Base-by-base conservation (phyloP, 2,797 vertebrate genomes). In the Gymnothorax reevesii region DNA sequence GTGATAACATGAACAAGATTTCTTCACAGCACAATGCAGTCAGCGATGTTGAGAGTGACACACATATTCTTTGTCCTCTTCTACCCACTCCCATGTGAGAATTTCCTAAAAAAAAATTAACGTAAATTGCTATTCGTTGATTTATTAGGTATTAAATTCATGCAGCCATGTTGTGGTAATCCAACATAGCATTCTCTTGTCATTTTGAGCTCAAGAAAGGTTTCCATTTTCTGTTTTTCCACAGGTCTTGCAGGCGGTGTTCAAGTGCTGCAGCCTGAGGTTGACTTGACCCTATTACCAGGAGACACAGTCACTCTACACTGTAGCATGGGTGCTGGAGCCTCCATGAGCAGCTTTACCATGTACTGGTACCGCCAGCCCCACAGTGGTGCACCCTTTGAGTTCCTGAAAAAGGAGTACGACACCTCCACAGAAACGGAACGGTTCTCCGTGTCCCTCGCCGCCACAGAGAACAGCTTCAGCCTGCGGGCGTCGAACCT, bases 291-390 rank as follows among this genome's bases (percentile, higher is more conserved):
- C 13, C 87, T 83, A 5, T 0, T 12, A 15, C n/a, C 80, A 9
- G 89, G 83, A 42, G 17, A 52, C 12, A 52, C n/a, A 0, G 25
- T 88, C 25, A 84, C 3, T 0, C 75, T 95, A 15, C 49, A 87
- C 75, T 96, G 94, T 87, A 90, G 80, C 57, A 3, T 95, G 88
- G 90, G 89, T 27, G 0, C 62, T 2, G 92, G 88, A 27, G 8
- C 73, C 8, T 88, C 86, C 85, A 95, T 95, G 92, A 0, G 8
- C 71, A 91, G 92, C 90, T 82, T 89, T 9, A 93, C 88, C 52
- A 95, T 95, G 95, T 0, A 4, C 6, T 95, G 95, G 95, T 95
- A 94, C 89, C 69, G 86, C 54, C 94, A 95, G 82, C 85, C 20
- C 0, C 83, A 66, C 86, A 0, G 84, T 0, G 2, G 89, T 0